A percentile compares a stretch with the other conserved stretches of the same genome.
phyloP scores from a whole-genome alignment of 2,797 vertebrate species.

The Xyrichtys novacula region DNA sequence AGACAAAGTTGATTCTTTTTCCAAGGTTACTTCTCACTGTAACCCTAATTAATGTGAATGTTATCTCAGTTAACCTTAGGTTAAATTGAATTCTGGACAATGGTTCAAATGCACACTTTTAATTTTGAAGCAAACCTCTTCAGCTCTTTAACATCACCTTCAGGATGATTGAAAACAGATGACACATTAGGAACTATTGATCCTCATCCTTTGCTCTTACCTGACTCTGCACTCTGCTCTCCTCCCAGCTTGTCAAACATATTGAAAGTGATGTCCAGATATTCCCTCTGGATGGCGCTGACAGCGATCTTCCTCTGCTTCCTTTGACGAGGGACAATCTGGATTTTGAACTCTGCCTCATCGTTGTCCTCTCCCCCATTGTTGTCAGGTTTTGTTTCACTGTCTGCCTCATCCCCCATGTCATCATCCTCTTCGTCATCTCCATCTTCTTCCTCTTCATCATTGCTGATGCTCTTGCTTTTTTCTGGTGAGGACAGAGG shows the following conservation, averaged over 20 bases:
- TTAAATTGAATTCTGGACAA: neutral
- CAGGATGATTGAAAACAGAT: neutral
- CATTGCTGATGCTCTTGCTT: slow-evolving; percentile 85
- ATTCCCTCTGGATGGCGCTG: slow-evolving; percentile 98
- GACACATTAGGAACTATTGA: neutral
- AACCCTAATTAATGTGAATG: neutral
- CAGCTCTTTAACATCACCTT: slow-evolving; percentile 6
- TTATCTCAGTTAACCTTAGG: neutral
- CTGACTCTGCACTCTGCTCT: slow-evolving; percentile 90
- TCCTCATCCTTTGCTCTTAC: slow-evolving; percentile 77
- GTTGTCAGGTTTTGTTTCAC: slow-evolving; percentile 85
- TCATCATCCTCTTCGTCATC: slow-evolving; percentile 91
- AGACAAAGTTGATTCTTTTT: no score
- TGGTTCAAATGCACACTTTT: neutral
- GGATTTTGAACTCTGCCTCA: slow-evolving; percentile 97
- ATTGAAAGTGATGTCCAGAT: slow-evolving; percentile 97
- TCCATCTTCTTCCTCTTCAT: slow-evolving; percentile 85
- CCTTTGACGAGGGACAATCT: slow-evolving; percentile 96
- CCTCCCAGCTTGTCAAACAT: slow-evolving; percentile 93
- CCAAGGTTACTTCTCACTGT: neutral
- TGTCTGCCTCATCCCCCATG: slow-evolving; percentile 88
- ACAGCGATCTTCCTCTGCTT: slow-evolving; percentile 99
- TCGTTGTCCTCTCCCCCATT: slow-evolving; percentile 80
- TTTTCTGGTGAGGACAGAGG: slow-evolving; percentile 85
- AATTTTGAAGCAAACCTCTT: neutral